A percentile compares a stretch with the other conserved stretches of the same genome.
These are phyloP conservation scores for Trinectes maculatus DNA, from an alignment of 2,113 vertebrate genomes.

Conservation along the genomic window DNA sequence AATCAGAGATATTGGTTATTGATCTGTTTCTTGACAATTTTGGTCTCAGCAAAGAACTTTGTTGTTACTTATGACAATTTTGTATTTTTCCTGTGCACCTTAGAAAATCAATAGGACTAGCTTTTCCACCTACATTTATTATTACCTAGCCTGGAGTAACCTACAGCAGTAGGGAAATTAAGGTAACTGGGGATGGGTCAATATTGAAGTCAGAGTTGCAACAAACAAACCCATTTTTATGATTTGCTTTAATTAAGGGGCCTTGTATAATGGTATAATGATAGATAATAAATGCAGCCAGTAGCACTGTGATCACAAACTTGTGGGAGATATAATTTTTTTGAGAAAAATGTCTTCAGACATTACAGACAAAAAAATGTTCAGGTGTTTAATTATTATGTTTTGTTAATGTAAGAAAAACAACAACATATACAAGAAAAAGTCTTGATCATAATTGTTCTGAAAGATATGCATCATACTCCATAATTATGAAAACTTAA, in stretches of 20 bases:
- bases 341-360: background rate
- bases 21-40: too few species aligned
- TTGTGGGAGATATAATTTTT: background rate
- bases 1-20: too few species aligned
- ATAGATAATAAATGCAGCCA: background rate
- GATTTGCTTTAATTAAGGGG: background rate
- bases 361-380: too few species aligned
- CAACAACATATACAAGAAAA: too few species aligned
- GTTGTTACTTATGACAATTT: background rate
- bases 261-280: too few species aligned
- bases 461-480: background rate
- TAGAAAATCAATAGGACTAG: background rate
- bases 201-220: background rate
- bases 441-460: background rate
- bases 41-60: background rate
- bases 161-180: background rate
- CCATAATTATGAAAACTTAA: too few species aligned
- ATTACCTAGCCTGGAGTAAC: background rate
- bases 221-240: conserved; percentile 1
- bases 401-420: too few species aligned
- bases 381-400: too few species aligned
- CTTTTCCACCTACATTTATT: background rate
- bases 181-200: background rate
- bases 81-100: too few species aligned
- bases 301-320: background rate